phyloP scores from a whole-genome alignment of 1,140 invertebrate species.

The Ephestia elutella region DNA sequence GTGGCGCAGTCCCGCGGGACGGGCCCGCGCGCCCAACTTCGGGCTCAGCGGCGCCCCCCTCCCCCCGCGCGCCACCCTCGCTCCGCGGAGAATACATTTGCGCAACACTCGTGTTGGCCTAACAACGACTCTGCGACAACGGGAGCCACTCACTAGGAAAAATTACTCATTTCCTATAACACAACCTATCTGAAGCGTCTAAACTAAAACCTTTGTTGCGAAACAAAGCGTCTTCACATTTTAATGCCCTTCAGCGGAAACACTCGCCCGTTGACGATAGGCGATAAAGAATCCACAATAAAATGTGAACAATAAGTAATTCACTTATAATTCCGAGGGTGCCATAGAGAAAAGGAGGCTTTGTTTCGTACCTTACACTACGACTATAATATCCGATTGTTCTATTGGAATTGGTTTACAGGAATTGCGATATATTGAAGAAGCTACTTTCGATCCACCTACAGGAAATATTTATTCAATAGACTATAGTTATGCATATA shows the following conservation, averaged over 20 bases:
- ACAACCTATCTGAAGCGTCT: slow-evolving; percentile 16
- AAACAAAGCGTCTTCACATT: slow-evolving; percentile 31
- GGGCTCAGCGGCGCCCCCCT: slow-evolving; percentile 55
- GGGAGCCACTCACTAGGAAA: slow-evolving; percentile 55
- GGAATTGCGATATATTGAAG: too few species aligned
- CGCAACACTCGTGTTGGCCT: slow-evolving; percentile 65
- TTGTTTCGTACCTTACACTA: slow-evolving; percentile 28
- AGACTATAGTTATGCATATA: too few species aligned
- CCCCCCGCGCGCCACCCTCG: slow-evolving; percentile 38
- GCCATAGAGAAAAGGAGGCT: slow-evolving; percentile 34
- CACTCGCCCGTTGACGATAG: slow-evolving; percentile 11
- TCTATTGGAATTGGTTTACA: not conserved
- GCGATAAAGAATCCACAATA: slow-evolving; percentile 35
- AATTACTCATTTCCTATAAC: slow-evolving; percentile 60
- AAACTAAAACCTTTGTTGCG: slow-evolving; percentile 27
- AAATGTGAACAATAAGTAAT: slow-evolving; percentile 53
- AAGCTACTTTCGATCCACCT: too few species aligned
- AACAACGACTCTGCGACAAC: slow-evolving; percentile 66
- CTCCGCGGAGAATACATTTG: slow-evolving; percentile 69
- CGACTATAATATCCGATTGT: slow-evolving; percentile 5
- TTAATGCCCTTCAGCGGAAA: slow-evolving; percentile 11
- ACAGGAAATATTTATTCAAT: too few species aligned
- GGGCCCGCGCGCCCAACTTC: slow-evolving; percentile 69
- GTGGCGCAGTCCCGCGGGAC: slow-evolving; percentile 50
- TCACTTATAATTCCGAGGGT: slow-evolving; percentile 41